Conservation (phyloP, 2,113 vertebrate species). For the Calypte anna region DNA sequence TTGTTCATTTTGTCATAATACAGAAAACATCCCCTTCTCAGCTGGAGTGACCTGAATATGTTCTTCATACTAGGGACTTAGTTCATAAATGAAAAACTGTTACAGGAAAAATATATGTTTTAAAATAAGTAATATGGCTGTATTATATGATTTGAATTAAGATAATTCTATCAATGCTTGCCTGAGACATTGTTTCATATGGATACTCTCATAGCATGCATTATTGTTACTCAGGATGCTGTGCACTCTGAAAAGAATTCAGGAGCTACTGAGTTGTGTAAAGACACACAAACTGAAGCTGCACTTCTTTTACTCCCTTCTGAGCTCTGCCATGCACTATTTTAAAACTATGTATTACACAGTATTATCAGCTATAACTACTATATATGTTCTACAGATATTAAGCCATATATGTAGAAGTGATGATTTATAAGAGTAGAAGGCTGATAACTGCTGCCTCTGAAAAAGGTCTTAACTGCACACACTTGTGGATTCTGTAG, state of each 20-base stretch:
- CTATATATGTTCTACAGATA: neutral
- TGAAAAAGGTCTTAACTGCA: neutral
- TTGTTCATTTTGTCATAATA: neutral
- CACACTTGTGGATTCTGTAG: neutral
- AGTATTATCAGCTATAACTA: neutral
- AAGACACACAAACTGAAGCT: neutral
- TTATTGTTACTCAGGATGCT: neutral
- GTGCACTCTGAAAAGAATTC: rapidly evolving
- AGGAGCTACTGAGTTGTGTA: neutral
- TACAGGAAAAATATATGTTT: neutral
- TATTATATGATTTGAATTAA: neutral
- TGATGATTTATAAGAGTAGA: neutral
- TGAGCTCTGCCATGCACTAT: neutral
- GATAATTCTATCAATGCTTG: neutral
- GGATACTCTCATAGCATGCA: neutral
- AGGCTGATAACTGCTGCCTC: neutral
- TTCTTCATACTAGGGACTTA: neutral
- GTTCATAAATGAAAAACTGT: neutral
- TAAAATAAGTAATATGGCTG: neutral
- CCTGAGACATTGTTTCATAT: neutral
- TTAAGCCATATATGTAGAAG: neutral
- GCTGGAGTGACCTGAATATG: neutral
- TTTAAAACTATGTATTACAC: neutral
- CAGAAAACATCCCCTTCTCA: neutral
- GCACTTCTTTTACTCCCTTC: neutral